A percentile compares a stretch with the other conserved stretches of the same genome.
These are phyloP conservation scores for Macaca mulatta DNA, from an alignment of 2,113 vertebrate genomes.

Conservation along the genomic window DNA sequence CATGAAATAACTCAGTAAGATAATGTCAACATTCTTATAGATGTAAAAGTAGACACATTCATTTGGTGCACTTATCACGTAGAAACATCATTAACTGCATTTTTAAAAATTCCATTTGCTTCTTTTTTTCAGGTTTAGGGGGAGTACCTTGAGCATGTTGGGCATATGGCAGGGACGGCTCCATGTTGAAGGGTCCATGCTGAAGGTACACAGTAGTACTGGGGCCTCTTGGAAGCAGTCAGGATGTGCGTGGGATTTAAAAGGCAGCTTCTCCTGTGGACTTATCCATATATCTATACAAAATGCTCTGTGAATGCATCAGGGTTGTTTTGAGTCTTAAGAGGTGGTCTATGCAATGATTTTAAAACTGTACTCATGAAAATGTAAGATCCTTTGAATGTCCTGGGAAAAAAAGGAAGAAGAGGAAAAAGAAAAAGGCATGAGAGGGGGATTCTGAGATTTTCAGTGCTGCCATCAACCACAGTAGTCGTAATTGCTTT, in stretches of 20 bases:
- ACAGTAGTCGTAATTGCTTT: not conserved
- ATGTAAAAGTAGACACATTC: not conserved
- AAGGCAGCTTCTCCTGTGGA: not conserved
- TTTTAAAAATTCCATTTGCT: not conserved
- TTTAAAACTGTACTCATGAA: not conserved
- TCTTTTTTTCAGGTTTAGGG: not conserved
- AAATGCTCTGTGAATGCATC: not conserved
- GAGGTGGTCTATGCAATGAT: not conserved
- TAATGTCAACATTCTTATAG: slow-evolving; percentile 25
- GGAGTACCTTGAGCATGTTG: not conserved
- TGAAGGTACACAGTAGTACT: not conserved
- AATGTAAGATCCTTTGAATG: not conserved
- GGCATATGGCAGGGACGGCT: not conserved
- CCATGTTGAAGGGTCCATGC: not conserved
- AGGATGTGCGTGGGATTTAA: not conserved
- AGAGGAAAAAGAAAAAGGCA: not conserved
- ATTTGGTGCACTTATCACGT: not conserved
- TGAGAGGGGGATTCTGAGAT: not conserved
- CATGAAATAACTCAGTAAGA: not conserved
- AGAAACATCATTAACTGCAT: not conserved
- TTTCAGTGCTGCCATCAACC: not conserved
- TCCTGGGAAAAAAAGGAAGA: not conserved
- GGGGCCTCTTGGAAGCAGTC: not conserved
- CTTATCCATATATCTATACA: not conserved
- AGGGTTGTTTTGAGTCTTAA: not conserved